phyloP scores from a whole-genome alignment of 1,140 invertebrate genomes.

The Dinothrombium tinctorium region DNA sequence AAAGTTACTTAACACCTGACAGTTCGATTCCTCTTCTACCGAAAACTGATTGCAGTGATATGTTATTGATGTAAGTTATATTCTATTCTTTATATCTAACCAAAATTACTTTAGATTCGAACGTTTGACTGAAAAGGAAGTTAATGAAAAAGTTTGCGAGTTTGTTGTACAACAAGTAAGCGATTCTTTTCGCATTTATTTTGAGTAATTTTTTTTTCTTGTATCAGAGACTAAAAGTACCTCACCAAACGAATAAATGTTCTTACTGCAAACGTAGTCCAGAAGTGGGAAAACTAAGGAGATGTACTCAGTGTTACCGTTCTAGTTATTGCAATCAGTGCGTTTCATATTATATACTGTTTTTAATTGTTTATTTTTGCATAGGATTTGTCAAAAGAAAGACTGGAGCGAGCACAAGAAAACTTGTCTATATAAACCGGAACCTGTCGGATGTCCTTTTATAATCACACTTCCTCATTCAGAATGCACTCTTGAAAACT shows the following conservation, averaged over 20 bases:
- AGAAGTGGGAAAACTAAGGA: constrained; percentile 18
- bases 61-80: constrained; percentile 21
- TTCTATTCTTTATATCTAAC: background rate
- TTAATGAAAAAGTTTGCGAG: constrained; percentile 22
- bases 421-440: constrained; percentile 20
- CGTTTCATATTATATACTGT: constrained; percentile 11
- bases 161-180: constrained; percentile 21
- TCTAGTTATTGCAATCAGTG: constrained; percentile 26
- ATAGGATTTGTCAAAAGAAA: constrained; percentile 23
- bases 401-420: constrained; percentile 23
- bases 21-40: constrained; percentile 15
- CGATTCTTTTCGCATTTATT: too few species aligned
- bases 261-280: constrained; percentile 18
- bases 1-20: constrained; percentile 17
- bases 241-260: too few species aligned
- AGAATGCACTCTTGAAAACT: constrained; percentile 23
- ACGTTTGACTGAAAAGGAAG: constrained; percentile 19
- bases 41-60: constrained; percentile 17
- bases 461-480: constrained; percentile 25
- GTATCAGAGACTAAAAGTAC: too few species aligned
- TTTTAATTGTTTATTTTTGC: constrained; percentile 2
- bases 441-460: constrained; percentile 26
- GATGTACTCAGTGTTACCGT: constrained; percentile 24
- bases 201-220: too few species aligned
- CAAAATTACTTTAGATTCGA: constrained; percentile 22